Evolutionary conservation across 1,140 invertebrate genomes (phyloP).

Genomic region (Drosophila nasuta): DNA sequence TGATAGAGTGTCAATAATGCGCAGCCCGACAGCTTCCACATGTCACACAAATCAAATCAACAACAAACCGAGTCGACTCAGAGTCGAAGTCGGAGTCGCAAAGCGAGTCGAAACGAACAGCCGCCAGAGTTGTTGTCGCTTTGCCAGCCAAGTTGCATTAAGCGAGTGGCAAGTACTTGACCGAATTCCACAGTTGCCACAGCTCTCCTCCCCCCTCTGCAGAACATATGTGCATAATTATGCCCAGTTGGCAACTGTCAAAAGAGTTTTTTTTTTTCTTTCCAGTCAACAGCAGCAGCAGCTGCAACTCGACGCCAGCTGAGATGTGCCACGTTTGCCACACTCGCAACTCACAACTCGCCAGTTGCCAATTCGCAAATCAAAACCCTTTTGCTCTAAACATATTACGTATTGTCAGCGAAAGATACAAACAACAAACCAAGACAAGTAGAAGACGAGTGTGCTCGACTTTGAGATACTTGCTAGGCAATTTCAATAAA

Average conservation of each 20-base stretch:
- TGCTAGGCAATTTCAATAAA: no score
- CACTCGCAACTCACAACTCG: no score
- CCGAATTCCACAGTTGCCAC: slow-evolving; percentile 64
- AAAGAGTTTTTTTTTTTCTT: slow-evolving; percentile 29
- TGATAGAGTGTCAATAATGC: slow-evolving; percentile 76
- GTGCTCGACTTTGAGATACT: no score
- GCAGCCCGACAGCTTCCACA: slow-evolving; percentile 68
- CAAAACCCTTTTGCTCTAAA: slow-evolving; percentile 48
- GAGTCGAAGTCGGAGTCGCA: background rate
- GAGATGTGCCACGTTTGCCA: slow-evolving; percentile 27
- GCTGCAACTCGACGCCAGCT: slow-evolving; percentile 19
- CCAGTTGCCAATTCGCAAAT: slow-evolving; percentile 48
- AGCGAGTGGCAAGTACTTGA: slow-evolving; percentile 71
- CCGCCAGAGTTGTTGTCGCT: slow-evolving; percentile 7
- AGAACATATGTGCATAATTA: slow-evolving; percentile 69
- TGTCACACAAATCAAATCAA: slow-evolving; percentile 77
- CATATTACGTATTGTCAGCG: slow-evolving; percentile 5
- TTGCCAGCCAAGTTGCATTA: slow-evolving; percentile 44
- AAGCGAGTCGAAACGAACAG: slow-evolving; percentile 17
- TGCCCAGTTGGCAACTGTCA: slow-evolving; percentile 55
- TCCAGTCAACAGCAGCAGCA: slow-evolving; percentile 42
- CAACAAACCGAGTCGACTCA: slow-evolving; percentile 55
- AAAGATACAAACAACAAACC: background rate
- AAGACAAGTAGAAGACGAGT: no score
- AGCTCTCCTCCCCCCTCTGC: background rate